Evolutionary conservation across 64 coral and sea anemone genomes (phyloP).

Genomic region (Pocillopora verrucosa): DNA sequence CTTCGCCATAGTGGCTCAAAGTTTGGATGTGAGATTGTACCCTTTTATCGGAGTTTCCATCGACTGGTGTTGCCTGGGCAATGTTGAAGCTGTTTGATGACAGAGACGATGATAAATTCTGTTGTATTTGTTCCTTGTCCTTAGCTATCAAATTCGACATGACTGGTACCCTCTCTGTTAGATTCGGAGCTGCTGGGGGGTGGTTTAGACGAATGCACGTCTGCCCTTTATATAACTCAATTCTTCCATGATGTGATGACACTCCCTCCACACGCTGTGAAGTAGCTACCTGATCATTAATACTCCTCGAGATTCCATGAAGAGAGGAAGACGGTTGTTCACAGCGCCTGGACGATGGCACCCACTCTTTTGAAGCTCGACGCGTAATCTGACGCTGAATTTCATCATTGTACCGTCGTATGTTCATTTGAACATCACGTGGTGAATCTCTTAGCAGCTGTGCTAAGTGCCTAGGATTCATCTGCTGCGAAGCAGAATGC

Average conservation of each 20-base stretch:
- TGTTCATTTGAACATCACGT: background rate
- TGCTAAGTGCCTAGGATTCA: background rate
- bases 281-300: background rate
- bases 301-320: background rate
- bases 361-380: background rate
- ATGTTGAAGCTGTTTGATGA: background rate
- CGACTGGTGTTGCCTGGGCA: background rate
- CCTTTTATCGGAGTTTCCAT: background rate
- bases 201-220: too few relatives aligned
- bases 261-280: too few relatives aligned
- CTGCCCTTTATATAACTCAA: background rate
- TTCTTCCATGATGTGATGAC: background rate
- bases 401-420: background rate
- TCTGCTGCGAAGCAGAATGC: background rate
- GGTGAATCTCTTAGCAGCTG: background rate
- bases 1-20: background rate
- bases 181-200: background rate
- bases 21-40: background rate
- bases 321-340: background rate
- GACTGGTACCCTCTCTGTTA: background rate
- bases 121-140: background rate
- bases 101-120: background rate
- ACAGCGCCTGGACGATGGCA: background rate
- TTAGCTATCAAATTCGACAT: background rate
- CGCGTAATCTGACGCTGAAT: background rate